These are phyloP conservation scores for Festucalex cinctus DNA, from an alignment of 2,113 vertebrate genomes.

Conservation along the genomic window DNA sequence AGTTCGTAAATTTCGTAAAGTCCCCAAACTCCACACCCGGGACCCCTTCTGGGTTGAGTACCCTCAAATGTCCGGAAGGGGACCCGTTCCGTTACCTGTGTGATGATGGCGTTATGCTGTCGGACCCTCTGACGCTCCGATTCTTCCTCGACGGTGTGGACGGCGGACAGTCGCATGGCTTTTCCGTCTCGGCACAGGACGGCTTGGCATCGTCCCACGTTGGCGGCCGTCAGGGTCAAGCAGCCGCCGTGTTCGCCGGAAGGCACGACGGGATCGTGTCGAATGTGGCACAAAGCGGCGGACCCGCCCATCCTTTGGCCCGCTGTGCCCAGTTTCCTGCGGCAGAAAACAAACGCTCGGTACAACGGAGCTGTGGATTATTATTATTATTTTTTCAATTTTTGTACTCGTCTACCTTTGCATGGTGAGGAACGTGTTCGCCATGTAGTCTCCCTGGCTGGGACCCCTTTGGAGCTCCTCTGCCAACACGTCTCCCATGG, in stretches of 20 bases:
- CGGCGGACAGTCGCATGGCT: constrained; percentile 83
- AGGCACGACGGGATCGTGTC: constrained; percentile 85
- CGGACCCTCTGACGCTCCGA: constrained; percentile 58
- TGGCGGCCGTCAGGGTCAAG: constrained; percentile 91
- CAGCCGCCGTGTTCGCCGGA: constrained; percentile 77
- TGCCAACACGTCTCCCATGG: constrained; percentile 93
- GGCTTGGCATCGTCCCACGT: constrained; percentile 91
- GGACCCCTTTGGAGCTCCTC: constrained; percentile 90
- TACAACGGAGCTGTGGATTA: not conserved
- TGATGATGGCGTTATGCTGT: constrained; percentile 88
- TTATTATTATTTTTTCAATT: not conserved
- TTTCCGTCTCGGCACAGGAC: constrained; percentile 89
- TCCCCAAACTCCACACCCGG: too few relatives aligned
- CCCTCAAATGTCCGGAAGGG: too few relatives aligned
- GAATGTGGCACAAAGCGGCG: constrained; percentile 92
- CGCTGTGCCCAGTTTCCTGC: constrained; percentile 92
- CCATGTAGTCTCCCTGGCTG: constrained; percentile 92
- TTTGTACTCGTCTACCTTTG: constrained; percentile 76
- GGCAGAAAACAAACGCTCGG: not conserved
- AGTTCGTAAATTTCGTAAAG: too few relatives aligned
- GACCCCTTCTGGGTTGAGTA: too few relatives aligned
- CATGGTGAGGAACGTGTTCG: constrained; percentile 94
- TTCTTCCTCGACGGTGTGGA: constrained; percentile 78
- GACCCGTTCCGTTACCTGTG: too few relatives aligned
- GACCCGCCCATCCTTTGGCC: constrained; percentile 95